Evolutionary conservation across 1,140 invertebrate genomes (phyloP).

Genomic region (Archivesica marissinica): DNA sequence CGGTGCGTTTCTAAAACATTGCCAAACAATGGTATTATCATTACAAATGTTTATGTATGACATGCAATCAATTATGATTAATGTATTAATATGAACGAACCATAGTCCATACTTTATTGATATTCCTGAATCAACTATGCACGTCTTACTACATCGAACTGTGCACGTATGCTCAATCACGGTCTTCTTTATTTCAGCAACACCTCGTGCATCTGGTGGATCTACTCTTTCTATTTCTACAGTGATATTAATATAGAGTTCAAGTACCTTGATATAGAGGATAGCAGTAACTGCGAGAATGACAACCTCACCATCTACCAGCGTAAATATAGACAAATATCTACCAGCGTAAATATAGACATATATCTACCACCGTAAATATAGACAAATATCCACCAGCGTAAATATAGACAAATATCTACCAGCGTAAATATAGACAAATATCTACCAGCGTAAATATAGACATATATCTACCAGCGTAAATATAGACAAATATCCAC

Average conservation of each 20-base stretch:
- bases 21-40: no score
- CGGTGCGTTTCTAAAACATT: no score
- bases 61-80: no score
- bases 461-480: no score
- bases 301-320: constrained; percentile 8
- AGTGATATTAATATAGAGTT: neutral
- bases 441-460: no score
- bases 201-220: neutral
- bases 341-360: neutral
- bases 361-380: no score
- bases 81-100: no score
- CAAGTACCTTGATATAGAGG: constrained; percentile 2
- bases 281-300: constrained; percentile 1
- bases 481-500: no score
- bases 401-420: no score
- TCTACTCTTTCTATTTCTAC: neutral
- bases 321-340: neutral
- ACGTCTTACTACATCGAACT: neutral
- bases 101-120: neutral
- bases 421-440: no score
- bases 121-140: neutral
- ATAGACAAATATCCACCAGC: no score
- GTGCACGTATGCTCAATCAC: neutral
- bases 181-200: neutral
- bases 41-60: no score